Conservation (phyloP, 2,888 invertebrate species). For the Notocelia uddmanniana region DNA sequence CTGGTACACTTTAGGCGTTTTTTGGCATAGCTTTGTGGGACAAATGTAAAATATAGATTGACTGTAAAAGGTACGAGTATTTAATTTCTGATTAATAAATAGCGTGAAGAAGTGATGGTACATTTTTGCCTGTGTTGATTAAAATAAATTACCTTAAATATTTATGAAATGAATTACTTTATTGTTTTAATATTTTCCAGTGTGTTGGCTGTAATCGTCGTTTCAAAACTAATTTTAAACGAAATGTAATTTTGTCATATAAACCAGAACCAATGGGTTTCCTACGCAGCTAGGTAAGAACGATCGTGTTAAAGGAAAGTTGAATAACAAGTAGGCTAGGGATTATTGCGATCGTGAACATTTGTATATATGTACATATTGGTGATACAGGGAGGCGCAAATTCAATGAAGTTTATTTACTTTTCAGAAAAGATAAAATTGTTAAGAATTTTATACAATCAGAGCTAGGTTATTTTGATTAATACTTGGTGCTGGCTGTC, state of each 20-base stretch:
- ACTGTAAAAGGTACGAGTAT: no score
- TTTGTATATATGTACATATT: not conserved
- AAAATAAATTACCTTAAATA: no score
- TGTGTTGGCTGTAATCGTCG: not conserved
- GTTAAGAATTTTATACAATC: not conserved
- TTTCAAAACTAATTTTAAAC: slow-evolving; percentile 5
- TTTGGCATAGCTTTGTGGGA: no score
- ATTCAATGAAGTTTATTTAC: not conserved
- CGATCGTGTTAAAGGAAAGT: slow-evolving; percentile 31
- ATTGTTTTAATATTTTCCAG: slow-evolving; percentile 7
- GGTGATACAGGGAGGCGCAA: slow-evolving; percentile 5
- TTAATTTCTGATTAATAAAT: no score
- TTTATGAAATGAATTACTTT: not conserved
- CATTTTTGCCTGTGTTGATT: no score
- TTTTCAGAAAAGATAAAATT: not conserved
- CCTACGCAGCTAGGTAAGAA: slow-evolving; percentile 14
- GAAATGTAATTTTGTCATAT: not conserved
- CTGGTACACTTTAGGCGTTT: not conserved
- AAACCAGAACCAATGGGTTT: slow-evolving; percentile 15
- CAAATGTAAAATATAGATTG: no score
- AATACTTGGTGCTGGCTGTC: no score
- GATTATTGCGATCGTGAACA: slow-evolving; percentile 2
- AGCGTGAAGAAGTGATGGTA: no score
- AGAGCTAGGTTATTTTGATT: no score
- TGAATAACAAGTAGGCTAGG: slow-evolving; percentile 30